Evolutionary conservation across 2,113 vertebrate genomes (phyloP).

Genomic region (Quiscalus mexicanus): DNA sequence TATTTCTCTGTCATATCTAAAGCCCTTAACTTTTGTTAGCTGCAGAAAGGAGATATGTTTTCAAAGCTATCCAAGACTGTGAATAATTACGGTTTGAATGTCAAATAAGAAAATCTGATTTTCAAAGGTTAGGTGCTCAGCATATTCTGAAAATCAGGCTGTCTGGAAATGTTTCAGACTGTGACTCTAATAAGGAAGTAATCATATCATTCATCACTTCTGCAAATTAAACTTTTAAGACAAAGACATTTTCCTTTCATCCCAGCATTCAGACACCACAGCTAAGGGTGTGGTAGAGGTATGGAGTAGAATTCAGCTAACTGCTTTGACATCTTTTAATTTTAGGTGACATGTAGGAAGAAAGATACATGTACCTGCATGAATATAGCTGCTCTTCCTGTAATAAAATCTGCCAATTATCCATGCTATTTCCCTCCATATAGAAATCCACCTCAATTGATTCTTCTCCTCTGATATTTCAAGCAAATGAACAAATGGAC

Average conservation of each 20-base stretch:
- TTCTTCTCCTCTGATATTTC: background rate
- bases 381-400: background rate
- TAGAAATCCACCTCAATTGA: background rate
- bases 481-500: background rate
- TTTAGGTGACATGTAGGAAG: constrained; percentile 1
- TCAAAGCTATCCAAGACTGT: background rate
- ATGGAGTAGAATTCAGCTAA: background rate
- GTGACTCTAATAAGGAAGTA: background rate
- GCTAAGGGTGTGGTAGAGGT: background rate
- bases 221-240: constrained; percentile 31
- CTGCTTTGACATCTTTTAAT: constrained; percentile 30
- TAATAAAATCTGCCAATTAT: constrained; percentile 4
- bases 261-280: background rate
- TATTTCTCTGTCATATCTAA: background rate
- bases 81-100: background rate
- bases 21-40: background rate
- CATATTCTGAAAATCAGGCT: background rate
- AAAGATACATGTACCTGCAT: constrained; percentile 20
- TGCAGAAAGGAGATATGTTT: background rate
- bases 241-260: constrained; percentile 31
- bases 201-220: constrained; percentile 28
- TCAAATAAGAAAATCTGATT: background rate
- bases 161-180: background rate
- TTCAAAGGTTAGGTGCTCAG: background rate
- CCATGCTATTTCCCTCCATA: background rate